A percentile compares a stretch with the other conserved stretches of the same genome.
These are phyloP conservation scores for Ptiloglossa arizonensis DNA, from an alignment of 1,140 invertebrate species.

Conservation along the genomic window DNA sequence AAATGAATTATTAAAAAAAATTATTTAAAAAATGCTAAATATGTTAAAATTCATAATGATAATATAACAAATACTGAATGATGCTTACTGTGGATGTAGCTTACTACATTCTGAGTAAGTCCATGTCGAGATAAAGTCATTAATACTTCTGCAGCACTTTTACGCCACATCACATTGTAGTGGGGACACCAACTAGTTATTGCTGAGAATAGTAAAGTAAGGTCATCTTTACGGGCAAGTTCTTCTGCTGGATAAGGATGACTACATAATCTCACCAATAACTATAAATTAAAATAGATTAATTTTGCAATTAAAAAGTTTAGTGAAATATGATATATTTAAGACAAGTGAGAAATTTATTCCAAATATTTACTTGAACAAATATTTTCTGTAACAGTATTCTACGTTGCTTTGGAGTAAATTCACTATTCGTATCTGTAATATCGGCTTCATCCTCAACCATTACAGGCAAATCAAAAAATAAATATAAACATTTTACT, in stretches of 20 bases:
- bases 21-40: background rate
- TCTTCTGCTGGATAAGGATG: slow-evolving; percentile 97
- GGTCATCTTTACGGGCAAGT: slow-evolving; percentile 96
- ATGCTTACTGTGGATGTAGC: slow-evolving; percentile 97
- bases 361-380: slow-evolving; percentile 88
- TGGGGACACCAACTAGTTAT: slow-evolving; percentile 97
- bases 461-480: slow-evolving; percentile 97
- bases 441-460: slow-evolving; percentile 90
- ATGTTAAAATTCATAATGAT: background rate
- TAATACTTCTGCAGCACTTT: slow-evolving; percentile 97
- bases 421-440: slow-evolving; percentile 90
- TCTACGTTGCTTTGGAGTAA: slow-evolving; percentile 93
- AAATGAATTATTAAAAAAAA: slow-evolving; percentile 32
- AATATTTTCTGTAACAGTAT: slow-evolving; percentile 98
- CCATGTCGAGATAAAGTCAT: slow-evolving; percentile 97
- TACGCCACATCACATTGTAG: slow-evolving; percentile 97
- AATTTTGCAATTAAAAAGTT: background rate
- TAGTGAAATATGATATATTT: background rate
- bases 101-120: slow-evolving; percentile 94
- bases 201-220: slow-evolving; percentile 96
- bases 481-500: slow-evolving; percentile 99
- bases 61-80: background rate
- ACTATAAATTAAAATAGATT: slow-evolving; percentile 81
- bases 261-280: slow-evolving; percentile 96
- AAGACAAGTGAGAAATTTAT: background rate